These are phyloP conservation scores for Mirounga angustirostris DNA, from an alignment of 2,113 vertebrate species.

Conservation along the genomic window DNA sequence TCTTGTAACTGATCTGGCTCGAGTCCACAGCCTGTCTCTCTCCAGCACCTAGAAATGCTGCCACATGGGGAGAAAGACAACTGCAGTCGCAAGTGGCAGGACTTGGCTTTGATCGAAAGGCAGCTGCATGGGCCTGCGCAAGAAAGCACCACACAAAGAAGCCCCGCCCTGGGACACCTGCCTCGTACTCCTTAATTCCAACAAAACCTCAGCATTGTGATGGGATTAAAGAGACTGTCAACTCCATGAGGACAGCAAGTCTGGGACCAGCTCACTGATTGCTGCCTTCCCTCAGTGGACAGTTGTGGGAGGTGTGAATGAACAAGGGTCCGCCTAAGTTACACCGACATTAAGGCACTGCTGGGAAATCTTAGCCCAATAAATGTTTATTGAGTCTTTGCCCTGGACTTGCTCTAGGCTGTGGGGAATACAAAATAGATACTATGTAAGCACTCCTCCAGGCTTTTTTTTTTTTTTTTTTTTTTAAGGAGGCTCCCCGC, in stretches of 20 bases:
- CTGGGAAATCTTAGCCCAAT: not conserved
- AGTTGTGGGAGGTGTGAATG: not conserved
- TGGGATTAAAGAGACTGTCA: not conserved
- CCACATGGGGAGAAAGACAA: not conserved
- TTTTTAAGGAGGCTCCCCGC: not conserved
- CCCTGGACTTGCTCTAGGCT: not conserved
- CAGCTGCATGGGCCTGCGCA: not conserved
- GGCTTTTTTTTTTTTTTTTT: not conserved
- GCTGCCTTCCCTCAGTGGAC: not conserved
- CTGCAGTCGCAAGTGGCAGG: too few species aligned
- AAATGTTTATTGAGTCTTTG: not conserved
- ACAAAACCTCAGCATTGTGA: not conserved
- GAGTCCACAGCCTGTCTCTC: not conserved
- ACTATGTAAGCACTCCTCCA: not conserved
- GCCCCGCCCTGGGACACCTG: not conserved
- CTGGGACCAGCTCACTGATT: not conserved
- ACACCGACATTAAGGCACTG: too few species aligned
- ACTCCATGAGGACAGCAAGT: not conserved
- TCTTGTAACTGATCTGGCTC: slow-evolving; percentile 11
- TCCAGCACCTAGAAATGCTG: not conserved
- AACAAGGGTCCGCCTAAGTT: not conserved
- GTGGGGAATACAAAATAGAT: not conserved
- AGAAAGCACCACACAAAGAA: not conserved
- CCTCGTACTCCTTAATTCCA: not conserved
- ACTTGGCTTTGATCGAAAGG: not conserved